phyloP scores from a whole-genome alignment of 2,888 invertebrate species.

The Brachypalpus laphriformis region DNA sequence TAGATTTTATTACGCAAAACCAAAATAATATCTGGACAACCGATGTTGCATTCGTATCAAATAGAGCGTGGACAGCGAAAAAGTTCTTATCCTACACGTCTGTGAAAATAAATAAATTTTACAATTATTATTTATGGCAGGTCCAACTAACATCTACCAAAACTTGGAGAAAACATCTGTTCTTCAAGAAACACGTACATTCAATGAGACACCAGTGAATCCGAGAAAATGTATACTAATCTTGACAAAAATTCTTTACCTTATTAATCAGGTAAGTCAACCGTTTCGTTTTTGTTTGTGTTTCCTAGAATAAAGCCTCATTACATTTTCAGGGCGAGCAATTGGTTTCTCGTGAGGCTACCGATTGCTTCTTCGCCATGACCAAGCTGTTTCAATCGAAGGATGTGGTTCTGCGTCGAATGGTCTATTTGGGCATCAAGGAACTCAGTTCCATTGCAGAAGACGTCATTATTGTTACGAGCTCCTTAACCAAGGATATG shows the following conservation, averaged over 20 bases:
- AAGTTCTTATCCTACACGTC: neutral
- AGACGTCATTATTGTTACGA: slow-evolving; percentile 99
- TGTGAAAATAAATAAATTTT: neutral
- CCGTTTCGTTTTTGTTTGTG: neutral
- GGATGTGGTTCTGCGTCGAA: slow-evolving; percentile 95
- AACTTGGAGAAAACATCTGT: slow-evolving; percentile 98
- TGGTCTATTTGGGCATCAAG: slow-evolving; percentile 98
- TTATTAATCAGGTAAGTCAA: slow-evolving; percentile 91
- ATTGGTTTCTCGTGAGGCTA: slow-evolving; percentile 96
- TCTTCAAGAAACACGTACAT: slow-evolving; percentile 97
- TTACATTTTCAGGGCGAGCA: slow-evolving; percentile 88
- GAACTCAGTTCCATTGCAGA: slow-evolving; percentile 97
- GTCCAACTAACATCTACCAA: slow-evolving; percentile 93
- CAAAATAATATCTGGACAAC: too few relatives aligned
- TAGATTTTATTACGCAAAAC: neutral
- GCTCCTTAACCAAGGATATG: slow-evolving; percentile 98
- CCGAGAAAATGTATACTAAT: slow-evolving; percentile 98
- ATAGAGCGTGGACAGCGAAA: neutral
- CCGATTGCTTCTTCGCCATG: slow-evolving; percentile 99
- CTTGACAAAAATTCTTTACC: slow-evolving; percentile 96
- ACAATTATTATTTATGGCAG: slow-evolving; percentile 81
- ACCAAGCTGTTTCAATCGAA: slow-evolving; percentile 99
- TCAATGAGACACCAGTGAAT: slow-evolving; percentile 99
- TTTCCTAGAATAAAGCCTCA: neutral
- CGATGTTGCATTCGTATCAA: too few relatives aligned